Evolutionary conservation across 1,140 invertebrate species (phyloP).

Genomic region (Drosophila arawakana): DNA sequence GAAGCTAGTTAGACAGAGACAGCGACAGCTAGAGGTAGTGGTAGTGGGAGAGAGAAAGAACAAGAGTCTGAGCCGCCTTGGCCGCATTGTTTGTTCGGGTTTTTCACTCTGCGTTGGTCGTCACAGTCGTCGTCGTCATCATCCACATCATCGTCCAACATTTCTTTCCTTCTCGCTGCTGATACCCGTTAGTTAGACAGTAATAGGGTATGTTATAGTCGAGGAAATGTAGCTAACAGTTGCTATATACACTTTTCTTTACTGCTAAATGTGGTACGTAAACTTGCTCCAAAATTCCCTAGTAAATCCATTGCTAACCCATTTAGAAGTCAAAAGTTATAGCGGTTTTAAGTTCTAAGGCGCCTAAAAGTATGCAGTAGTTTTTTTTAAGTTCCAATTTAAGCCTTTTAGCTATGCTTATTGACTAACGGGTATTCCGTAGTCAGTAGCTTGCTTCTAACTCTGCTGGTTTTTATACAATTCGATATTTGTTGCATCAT

Average conservation of each 20-base stretch:
- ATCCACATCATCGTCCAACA: background rate
- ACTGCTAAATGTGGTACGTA: too few relatives aligned
- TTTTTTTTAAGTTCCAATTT: too few relatives aligned
- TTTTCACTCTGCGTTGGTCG: conserved; percentile 79
- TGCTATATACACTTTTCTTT: too few relatives aligned
- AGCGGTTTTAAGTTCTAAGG: too few relatives aligned
- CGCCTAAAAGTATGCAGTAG: too few relatives aligned
- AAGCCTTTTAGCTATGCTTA: too few relatives aligned
- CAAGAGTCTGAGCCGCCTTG: conserved; percentile 31
- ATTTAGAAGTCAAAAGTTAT: background rate
- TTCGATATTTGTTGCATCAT: conserved; percentile 76
- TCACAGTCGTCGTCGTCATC: conserved; percentile 33
- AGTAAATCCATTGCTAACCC: too few relatives aligned
- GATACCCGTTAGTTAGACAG: background rate
- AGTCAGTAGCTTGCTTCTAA: background rate
- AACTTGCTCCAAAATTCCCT: too few relatives aligned
- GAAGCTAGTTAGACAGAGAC: conserved; percentile 9
- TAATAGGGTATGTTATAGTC: background rate
- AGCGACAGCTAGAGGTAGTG: background rate
- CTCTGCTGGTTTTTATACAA: conserved; percentile 21
- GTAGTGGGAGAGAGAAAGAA: background rate
- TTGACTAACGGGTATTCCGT: background rate
- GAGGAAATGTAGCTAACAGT: background rate
- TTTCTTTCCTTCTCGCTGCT: background rate
- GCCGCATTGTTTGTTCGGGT: conserved; percentile 71